These are phyloP conservation scores for Amblyraja radiata DNA, from an alignment of 2,797 vertebrate species.

Conservation along the genomic window DNA sequence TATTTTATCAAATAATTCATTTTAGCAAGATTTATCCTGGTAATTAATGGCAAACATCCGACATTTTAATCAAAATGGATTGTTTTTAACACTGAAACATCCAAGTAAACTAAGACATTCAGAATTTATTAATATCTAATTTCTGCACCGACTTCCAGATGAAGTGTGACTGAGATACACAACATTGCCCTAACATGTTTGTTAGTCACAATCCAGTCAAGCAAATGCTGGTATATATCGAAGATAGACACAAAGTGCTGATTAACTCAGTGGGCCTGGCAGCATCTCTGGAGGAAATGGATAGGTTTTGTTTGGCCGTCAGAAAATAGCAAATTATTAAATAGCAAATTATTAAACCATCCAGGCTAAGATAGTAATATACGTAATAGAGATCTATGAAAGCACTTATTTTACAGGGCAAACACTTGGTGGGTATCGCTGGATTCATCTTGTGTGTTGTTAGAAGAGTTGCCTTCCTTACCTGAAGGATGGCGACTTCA, in stretches of 20 bases:
- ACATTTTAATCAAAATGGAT: neutral
- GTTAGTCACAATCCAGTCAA: neutral
- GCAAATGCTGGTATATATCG: neutral
- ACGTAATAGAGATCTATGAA: neutral
- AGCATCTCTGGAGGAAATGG: too few relatives aligned
- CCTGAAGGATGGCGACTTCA: constrained; percentile 96
- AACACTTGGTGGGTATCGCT: neutral
- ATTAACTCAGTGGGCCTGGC: too few relatives aligned
- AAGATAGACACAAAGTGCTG: too few relatives aligned
- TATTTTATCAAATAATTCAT: neutral
- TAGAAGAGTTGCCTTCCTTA: constrained; percentile 47
- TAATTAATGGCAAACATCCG: neutral
- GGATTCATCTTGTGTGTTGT: neutral
- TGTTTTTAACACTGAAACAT: neutral
- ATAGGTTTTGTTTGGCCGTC: neutral
- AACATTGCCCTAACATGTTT: neutral
- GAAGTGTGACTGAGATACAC: neutral
- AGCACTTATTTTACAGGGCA: neutral
- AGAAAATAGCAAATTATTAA: too few relatives aligned
- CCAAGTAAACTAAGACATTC: neutral
- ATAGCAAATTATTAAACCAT: neutral
- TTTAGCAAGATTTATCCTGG: neutral
- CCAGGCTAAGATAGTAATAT: neutral
- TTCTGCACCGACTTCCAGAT: neutral
- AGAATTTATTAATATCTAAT: neutral